Base-by-base conservation (phyloP, 30 jellyfish, hydroid and myxozoan species). In the Mastigias papua region DNA sequence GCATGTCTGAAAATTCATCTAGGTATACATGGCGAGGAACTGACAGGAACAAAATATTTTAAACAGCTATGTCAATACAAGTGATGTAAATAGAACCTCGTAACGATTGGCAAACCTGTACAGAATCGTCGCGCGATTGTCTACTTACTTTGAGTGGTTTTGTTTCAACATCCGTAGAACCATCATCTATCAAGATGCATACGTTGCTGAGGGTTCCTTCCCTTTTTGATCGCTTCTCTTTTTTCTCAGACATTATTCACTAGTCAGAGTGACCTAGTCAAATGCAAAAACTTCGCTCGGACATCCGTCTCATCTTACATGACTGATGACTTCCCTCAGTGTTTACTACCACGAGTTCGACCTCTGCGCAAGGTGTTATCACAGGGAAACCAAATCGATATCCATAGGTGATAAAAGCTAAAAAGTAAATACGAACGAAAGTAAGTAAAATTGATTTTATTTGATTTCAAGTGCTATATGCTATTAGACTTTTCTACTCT, bases 161-260 rank as follows among this genome's bases (percentile, higher is more conserved):
- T 37, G 87, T 81, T 54, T 90, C 97, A 27, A 34, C 88, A 5
- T 81, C 97, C 19, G 69, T 35, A 0, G 92, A 90, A 28, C 73
- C 34, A 27, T 80, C 93, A 27, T 90, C 97, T 33, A 81, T 73
- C 34, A 57, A 54, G 64, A 90, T 90, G 78, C 70, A 77, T 11
- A 81, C 89, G 48, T 63, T 81, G 58, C 97, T 90, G 91, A 78
- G 87, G 68, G 80, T 67, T n/a, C 89, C 84, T 32, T 90, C 97
- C 72, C 90, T 62, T 63, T 82, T 90, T 34, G 92, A 73, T 69
- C 49, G 81, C 58, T 65, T 87, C 22, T 76, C 90, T 48, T 57
- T 90, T 82, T 82, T 90, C 35, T 90, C 97, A 27, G 97, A 72
- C 90, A 90, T 87, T 26, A 63, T 63, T 25, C 6, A 17, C 37